Percentiles rank a stretch among this genome's conserved stretches.
phyloP scores from a whole-genome alignment of 2,888 invertebrate species.

The Melanostoma scalare region DNA sequence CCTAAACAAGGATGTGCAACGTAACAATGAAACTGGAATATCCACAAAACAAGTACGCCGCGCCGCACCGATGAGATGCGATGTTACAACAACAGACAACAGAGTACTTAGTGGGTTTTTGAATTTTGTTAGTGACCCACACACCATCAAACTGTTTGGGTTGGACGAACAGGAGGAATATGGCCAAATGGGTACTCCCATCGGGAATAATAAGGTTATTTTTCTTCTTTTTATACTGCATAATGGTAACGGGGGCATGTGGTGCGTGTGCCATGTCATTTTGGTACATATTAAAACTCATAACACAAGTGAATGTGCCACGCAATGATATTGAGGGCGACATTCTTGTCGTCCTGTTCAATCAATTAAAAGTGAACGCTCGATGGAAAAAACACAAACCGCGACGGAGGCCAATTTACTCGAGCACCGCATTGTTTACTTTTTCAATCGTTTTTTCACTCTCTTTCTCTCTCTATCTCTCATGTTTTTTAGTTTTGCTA shows the following conservation, averaged over 20 bases:
- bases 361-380: slow-evolving; percentile 51
- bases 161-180: too few relatives aligned
- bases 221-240: not conserved
- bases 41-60: slow-evolving; percentile 19
- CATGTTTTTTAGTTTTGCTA: slow-evolving; percentile 7
- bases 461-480: too few relatives aligned
- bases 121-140: too few relatives aligned
- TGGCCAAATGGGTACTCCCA: too few relatives aligned
- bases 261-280: slow-evolving; percentile 1
- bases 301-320: slow-evolving; percentile 14
- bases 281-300: slow-evolving; percentile 23
- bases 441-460: not conserved
- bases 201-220: too few relatives aligned
- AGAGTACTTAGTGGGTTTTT: too few relatives aligned
- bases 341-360: slow-evolving; percentile 47
- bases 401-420: not conserved
- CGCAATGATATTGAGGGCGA: slow-evolving; percentile 23
- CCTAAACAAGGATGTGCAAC: slow-evolving; percentile 32
- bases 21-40: slow-evolving; percentile 29
- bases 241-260: not conserved
- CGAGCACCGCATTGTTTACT: not conserved
- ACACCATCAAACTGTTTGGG: too few relatives aligned
- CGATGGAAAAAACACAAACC: slow-evolving; percentile 1
- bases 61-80: too few relatives aligned
- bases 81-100: too few relatives aligned